A percentile compares a stretch with the other conserved stretches of the same genome.
Conservation (phyloP, 1,140 invertebrate species). For the Pentalonia nigronervosa region DNA sequence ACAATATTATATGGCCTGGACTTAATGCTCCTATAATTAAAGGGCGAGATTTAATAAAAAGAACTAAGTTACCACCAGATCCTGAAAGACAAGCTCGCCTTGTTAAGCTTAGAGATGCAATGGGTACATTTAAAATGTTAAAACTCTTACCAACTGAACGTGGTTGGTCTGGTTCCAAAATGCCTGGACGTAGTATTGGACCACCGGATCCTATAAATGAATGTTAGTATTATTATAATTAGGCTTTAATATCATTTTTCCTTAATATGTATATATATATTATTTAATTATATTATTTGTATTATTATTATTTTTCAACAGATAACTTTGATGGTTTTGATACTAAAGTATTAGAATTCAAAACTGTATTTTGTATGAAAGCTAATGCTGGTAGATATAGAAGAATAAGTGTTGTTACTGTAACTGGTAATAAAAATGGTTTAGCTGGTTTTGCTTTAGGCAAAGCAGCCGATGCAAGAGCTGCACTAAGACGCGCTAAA, state of each 20-base stretch:
- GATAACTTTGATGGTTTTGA: constrained; percentile 90
- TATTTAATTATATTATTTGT: background rate
- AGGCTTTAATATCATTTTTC: background rate
- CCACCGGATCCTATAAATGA: constrained; percentile 84
- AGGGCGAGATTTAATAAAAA: constrained; percentile 77
- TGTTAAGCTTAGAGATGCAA: constrained; percentile 75
- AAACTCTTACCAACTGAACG: constrained; percentile 82
- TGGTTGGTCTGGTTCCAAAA: constrained; percentile 85
- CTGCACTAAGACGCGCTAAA: constrained; percentile 77
- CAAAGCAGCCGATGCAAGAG: constrained; percentile 72
- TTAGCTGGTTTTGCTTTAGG: constrained; percentile 82
- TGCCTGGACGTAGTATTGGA: constrained; percentile 85
- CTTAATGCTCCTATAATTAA: constrained; percentile 82
- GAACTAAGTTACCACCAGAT: constrained; percentile 75
- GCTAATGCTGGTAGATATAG: constrained; percentile 81
- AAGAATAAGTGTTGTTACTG: constrained; percentile 73
- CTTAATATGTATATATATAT: constrained; percentile 1
- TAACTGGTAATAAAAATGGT: constrained; percentile 91
- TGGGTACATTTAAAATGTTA: constrained; percentile 69
- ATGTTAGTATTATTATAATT: constrained; percentile 65
- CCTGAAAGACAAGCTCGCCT: constrained; percentile 76
- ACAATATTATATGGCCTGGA: constrained; percentile 90
- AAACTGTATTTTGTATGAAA: constrained; percentile 84
- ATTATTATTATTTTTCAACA: too few relatives aligned
- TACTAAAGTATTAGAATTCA: constrained; percentile 80